phyloP scores from a whole-genome alignment of 2,888 invertebrate species.

The Isotomurus palustris region DNA sequence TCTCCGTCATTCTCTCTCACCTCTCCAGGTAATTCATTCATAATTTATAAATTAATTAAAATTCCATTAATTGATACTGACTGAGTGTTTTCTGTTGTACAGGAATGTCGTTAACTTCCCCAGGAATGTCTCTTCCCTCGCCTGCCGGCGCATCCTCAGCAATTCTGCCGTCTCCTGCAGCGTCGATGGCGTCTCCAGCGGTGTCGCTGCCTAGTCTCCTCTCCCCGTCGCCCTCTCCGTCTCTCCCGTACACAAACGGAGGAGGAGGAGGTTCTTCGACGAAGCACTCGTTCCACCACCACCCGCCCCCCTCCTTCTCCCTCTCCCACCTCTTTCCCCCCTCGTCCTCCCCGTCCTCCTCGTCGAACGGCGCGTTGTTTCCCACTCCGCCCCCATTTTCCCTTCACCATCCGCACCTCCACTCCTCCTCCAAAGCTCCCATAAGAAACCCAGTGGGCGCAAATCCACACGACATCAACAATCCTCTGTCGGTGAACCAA shows the following conservation, averaged over 20 bases:
- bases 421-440: too few species aligned
- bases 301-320: conserved; percentile 42
- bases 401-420: too few species aligned
- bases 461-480: conserved; percentile 86
- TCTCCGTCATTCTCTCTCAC: conserved; percentile 47
- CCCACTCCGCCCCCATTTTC: conserved; percentile 34
- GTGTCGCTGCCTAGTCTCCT: conserved; percentile 54
- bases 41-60: not conserved
- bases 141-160: conserved; percentile 54
- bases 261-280: conserved; percentile 28
- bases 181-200: conserved; percentile 63
- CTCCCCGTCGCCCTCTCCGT: conserved; percentile 51
- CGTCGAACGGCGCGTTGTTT: conserved; percentile 9
- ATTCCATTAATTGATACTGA: not conserved
- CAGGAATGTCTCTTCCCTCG: conserved; percentile 46
- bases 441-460: conserved; percentile 84
- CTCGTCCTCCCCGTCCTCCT: too few species aligned
- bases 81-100: not conserved
- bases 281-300: conserved; percentile 46
- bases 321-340: conserved; percentile 47
- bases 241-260: conserved; percentile 1
- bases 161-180: conserved; percentile 73
- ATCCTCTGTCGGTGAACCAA: conserved; percentile 86
- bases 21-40: conserved; percentile 46
- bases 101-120: conserved; percentile 51